Percentiles rank a stretch among this genome's conserved stretches.
phyloP scores from a whole-genome alignment of 1,140 invertebrate species.

The Drosophila santomea region DNA sequence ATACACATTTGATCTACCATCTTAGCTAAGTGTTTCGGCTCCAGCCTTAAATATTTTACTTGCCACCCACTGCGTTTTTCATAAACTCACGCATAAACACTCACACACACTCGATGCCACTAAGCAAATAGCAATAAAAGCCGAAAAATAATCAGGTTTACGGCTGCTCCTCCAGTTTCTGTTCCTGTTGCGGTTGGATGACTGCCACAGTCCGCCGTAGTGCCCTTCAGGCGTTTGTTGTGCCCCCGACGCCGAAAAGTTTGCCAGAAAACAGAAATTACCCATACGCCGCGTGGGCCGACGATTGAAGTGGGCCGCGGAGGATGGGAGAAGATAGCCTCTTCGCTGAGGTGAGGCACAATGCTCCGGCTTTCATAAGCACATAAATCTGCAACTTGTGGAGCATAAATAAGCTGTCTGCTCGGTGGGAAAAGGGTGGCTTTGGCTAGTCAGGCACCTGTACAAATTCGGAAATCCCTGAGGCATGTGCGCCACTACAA shows the following conservation, averaged over 20 bases:
- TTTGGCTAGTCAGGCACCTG: constrained; percentile 13
- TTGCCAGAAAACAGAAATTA: constrained; percentile 77
- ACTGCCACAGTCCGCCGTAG: constrained; percentile 37
- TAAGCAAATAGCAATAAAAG: constrained; percentile 80
- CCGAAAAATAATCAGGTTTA: constrained; percentile 77
- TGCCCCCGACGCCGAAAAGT: constrained; percentile 56
- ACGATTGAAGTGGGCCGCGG: constrained; percentile 54
- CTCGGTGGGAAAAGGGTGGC: not conserved
- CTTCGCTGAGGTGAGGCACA: constrained; percentile 14
- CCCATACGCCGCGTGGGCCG: constrained; percentile 71
- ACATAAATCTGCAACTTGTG: constrained; percentile 73
- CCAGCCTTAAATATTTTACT: constrained; percentile 1
- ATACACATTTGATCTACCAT: not conserved
- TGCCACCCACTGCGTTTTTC: not conserved
- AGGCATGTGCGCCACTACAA: constrained; percentile 54
- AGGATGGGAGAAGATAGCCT: not conserved
- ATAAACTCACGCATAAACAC: constrained; percentile 19
- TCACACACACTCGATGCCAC: constrained; percentile 46
- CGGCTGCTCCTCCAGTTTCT: constrained; percentile 33
- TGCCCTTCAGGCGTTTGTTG: constrained; percentile 73
- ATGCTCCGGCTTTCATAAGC: constrained; percentile 59
- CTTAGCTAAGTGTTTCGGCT: not conserved
- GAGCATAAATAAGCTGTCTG: constrained; percentile 59
- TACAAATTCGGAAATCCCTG: constrained; percentile 30
- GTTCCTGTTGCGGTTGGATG: constrained; percentile 30